A percentile compares a stretch with the other conserved stretches of the same genome.
Evolutionary conservation across 2,797 vertebrate species (phyloP).

Genomic region (Peromyscus nudipes): DNA sequence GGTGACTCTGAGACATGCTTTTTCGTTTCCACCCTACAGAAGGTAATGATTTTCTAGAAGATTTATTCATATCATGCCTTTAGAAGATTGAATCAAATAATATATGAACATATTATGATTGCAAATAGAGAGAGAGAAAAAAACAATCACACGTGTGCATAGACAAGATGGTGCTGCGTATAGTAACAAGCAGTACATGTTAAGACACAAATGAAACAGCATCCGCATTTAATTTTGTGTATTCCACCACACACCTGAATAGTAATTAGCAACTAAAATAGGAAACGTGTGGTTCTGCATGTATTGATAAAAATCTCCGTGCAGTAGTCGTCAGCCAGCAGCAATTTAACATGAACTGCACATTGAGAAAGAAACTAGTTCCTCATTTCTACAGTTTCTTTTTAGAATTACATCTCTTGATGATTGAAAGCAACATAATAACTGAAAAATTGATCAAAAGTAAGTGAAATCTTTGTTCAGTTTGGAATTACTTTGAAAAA

Average conservation of each 20-base stretch:
- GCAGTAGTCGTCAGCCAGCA: slow-evolving; percentile 74
- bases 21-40: slow-evolving; percentile 66
- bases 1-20: neutral
- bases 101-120: slow-evolving; percentile 59
- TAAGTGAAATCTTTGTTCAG: slow-evolving; percentile 49
- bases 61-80: slow-evolving; percentile 48
- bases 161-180: neutral
- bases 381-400: slow-evolving; percentile 41
- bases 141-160: slow-evolving; percentile 44
- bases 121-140: slow-evolving; percentile 54
- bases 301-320: slow-evolving; percentile 79
- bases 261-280: slow-evolving; percentile 76
- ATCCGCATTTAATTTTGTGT: slow-evolving; percentile 77
- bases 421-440: slow-evolving; percentile 59
- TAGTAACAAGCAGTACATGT: slow-evolving; percentile 33
- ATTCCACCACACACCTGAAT: slow-evolving; percentile 74
- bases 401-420: slow-evolving; percentile 43
- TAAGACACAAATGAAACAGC: slow-evolving; percentile 73
- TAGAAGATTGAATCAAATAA: slow-evolving; percentile 67
- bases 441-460: slow-evolving; percentile 68
- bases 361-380: slow-evolving; percentile 20
- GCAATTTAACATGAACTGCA: slow-evolving; percentile 72
- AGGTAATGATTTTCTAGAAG: slow-evolving; percentile 58
- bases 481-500: slow-evolving; percentile 57
- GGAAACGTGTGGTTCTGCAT: slow-evolving; percentile 68